Conservation (phyloP, 2,113 vertebrate genomes). For the Marmota monax region DNA sequence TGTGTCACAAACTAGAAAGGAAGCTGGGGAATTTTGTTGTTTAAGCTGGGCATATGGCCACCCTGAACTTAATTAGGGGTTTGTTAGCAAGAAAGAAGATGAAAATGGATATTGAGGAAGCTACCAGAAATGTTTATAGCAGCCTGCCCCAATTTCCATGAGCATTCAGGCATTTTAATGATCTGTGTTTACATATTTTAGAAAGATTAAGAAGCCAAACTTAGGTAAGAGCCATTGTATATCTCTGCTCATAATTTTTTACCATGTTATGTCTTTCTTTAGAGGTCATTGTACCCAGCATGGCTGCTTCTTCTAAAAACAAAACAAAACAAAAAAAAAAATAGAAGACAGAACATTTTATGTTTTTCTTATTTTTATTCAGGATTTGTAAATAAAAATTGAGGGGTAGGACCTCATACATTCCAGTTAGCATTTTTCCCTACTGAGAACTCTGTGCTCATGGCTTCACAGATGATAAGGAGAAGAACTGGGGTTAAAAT, state of each 20-base stretch:
- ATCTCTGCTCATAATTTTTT: background rate
- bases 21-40: background rate
- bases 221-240: accelerated
- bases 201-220: background rate
- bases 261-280: background rate
- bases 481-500: background rate
- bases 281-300: background rate
- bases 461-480: too few species aligned
- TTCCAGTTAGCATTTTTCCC: background rate
- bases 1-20: conserved; percentile 40
- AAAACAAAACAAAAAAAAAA: background rate
- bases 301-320: background rate
- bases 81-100: conserved; percentile 46
- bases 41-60: conserved; percentile 31
- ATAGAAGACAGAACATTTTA: background rate
- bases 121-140: background rate
- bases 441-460: background rate
- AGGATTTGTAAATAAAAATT: background rate
- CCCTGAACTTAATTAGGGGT: conserved; percentile 16
- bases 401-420: background rate
- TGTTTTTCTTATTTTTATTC: background rate
- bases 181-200: background rate
- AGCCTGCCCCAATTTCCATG: background rate
- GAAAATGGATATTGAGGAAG: conserved; percentile 48
- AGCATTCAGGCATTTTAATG: background rate